phyloP scores from a whole-genome alignment of 1,140 invertebrate genomes.

The Sarcophaga bullata region DNA sequence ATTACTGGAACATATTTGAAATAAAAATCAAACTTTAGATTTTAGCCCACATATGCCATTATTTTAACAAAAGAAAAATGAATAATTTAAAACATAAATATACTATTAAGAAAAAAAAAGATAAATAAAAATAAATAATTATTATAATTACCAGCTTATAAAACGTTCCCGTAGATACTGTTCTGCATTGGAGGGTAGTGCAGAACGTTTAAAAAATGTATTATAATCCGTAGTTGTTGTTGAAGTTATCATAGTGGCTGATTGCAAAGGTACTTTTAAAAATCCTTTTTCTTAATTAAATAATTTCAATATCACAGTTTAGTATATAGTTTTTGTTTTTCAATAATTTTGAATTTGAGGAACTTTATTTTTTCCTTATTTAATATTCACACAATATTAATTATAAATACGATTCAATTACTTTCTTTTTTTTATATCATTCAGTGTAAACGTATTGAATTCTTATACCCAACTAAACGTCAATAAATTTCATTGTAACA shows the following conservation, averaged over 20 bases:
- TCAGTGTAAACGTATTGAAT: slow-evolving; percentile 27
- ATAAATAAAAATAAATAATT: neutral
- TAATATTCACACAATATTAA: neutral
- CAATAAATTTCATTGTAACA: neutral
- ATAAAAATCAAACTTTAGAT: neutral
- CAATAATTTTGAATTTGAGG: slow-evolving; percentile 17
- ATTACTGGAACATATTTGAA: no score
- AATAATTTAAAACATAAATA: neutral
- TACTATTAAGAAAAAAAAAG: neutral
- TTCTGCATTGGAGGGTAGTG: slow-evolving; percentile 60
- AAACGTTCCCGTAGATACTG: slow-evolving; percentile 58
- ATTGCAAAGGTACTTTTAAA: neutral
- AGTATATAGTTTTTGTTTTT: neutral
- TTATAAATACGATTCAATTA: neutral
- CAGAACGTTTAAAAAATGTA: slow-evolving; percentile 60
- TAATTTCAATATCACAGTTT: slow-evolving; percentile 36
- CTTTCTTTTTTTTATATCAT: neutral
- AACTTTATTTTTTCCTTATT: slow-evolving; percentile 10
- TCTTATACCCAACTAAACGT: slow-evolving; percentile 28
- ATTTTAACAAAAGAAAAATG: no score
- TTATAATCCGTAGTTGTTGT: slow-evolving; percentile 54
- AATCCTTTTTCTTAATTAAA: slow-evolving; percentile 30
- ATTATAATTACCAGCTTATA: slow-evolving; percentile 44
- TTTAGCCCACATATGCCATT: neutral
- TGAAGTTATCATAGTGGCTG: slow-evolving; percentile 55